Evolutionary conservation across 2,113 vertebrate genomes (phyloP).

Genomic region (Otus sunia): DNA sequence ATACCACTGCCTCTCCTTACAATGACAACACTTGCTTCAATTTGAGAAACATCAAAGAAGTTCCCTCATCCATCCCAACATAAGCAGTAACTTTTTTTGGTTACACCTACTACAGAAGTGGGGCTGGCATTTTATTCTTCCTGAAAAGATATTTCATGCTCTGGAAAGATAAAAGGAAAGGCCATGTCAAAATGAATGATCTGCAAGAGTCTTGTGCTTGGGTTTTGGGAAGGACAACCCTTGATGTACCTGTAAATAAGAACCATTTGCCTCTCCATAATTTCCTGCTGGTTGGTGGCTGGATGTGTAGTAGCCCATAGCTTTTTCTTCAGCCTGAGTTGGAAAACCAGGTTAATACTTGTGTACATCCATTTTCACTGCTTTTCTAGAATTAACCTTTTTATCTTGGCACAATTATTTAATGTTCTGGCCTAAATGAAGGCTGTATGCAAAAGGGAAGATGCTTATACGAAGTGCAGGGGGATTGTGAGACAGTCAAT

Average conservation of each 20-base stretch:
- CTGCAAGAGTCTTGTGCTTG: not conserved
- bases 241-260: not conserved
- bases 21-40: not conserved
- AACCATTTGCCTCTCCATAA: rapidly evolving
- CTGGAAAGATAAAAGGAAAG: not conserved
- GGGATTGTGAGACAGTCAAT: not conserved
- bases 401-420: not conserved
- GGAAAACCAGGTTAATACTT: not conserved
- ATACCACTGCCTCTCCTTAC: not conserved
- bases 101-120: not conserved
- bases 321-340: not conserved
- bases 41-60: not conserved
- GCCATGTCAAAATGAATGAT: not conserved
- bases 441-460: not conserved
- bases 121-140: not conserved
- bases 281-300: not conserved
- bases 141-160: not conserved
- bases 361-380: rapidly evolving
- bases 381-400: not conserved
- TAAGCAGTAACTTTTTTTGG: not conserved
- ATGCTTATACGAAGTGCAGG: not conserved
- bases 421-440: not conserved
- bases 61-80: not conserved
- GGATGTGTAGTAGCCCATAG: not conserved
- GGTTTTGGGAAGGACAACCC: not conserved